A percentile compares a stretch with the other conserved stretches of the same genome.
Evolutionary conservation across 2,888 invertebrate species (phyloP).

Genomic region (Carcina quercana): DNA sequence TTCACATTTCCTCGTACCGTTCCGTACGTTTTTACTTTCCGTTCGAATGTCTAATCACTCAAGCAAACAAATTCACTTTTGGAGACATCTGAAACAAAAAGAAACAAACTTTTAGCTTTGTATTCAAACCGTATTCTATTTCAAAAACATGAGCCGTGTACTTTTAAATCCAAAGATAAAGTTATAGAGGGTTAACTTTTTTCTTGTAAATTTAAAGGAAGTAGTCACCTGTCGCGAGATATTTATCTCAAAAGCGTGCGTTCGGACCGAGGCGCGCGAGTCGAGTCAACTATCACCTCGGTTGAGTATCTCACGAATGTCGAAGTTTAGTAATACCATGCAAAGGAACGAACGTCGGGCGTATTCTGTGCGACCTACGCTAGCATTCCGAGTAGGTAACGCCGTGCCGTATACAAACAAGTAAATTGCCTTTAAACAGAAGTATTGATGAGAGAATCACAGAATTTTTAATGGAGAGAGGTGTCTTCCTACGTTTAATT

Average conservation of each 20-base stretch:
- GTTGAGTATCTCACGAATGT: constrained; percentile 43
- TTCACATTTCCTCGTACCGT: constrained; percentile 64
- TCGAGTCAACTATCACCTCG: constrained; percentile 45
- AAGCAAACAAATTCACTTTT: constrained; percentile 52
- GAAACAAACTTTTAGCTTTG: constrained; percentile 28
- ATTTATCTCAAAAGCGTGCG: constrained; percentile 47
- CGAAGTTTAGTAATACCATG: constrained; percentile 54
- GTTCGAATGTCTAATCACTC: constrained; percentile 44
- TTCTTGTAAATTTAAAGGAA: constrained; percentile 10
- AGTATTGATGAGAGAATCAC: too few species aligned
- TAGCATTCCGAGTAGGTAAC: constrained; percentile 4
- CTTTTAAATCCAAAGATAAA: too few species aligned
- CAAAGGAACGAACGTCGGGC: constrained; percentile 30
- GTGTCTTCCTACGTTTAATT: too few species aligned
- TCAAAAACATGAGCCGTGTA: too few species aligned
- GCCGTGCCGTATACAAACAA: too few species aligned
- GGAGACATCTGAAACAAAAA: constrained; percentile 68
- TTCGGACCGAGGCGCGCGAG: constrained; percentile 44
- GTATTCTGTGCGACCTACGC: constrained; percentile 10
- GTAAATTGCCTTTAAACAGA: too few species aligned
- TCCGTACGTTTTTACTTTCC: constrained; percentile 27
- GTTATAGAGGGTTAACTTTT: neutral
- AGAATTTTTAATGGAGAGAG: too few species aligned
- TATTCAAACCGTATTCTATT: constrained; percentile 10
- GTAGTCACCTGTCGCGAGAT: constrained; percentile 33